phyloP scores from a whole-genome alignment of 2,797 vertebrate genomes.

The Picus viridis region DNA sequence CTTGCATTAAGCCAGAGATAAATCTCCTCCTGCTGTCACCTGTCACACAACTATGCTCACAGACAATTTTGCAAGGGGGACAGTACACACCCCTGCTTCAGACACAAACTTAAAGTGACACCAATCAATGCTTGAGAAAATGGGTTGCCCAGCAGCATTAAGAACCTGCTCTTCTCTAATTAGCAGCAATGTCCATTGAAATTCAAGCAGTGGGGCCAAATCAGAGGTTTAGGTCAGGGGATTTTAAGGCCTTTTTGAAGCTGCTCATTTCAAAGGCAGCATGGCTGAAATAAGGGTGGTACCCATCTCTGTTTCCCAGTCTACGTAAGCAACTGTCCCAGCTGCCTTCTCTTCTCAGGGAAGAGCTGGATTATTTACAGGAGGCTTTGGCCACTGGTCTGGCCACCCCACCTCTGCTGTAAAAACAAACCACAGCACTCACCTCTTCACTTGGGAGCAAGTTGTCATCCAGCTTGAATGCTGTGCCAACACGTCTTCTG shows the following conservation, averaged over 20 bases:
- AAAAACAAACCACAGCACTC: not conserved
- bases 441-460: slow-evolving; percentile 89
- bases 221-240: not conserved
- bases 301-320: not conserved
- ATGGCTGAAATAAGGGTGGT: not conserved
- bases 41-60: not conserved
- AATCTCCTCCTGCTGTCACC: slow-evolving; percentile 18
- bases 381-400: not conserved
- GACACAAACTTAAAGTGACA: not conserved
- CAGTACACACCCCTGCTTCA: not conserved
- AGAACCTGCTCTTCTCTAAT: not conserved
- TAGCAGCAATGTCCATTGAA: not conserved
- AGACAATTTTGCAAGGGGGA: not conserved
- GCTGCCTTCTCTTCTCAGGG: not conserved
- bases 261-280: not conserved
- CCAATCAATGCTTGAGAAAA: not conserved
- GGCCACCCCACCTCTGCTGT: not conserved
- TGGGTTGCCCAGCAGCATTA: not conserved
- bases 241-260: not conserved
- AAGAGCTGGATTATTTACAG: not conserved
- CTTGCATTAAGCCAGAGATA: not conserved
- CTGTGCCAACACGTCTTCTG: slow-evolving; percentile 87
- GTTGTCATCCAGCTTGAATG: slow-evolving; percentile 91
- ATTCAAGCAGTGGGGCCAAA: not conserved
- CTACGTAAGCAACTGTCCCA: not conserved